These are phyloP conservation scores for Lepus americanus DNA, from an alignment of 2,113 vertebrate genomes.

Conservation along the genomic window DNA sequence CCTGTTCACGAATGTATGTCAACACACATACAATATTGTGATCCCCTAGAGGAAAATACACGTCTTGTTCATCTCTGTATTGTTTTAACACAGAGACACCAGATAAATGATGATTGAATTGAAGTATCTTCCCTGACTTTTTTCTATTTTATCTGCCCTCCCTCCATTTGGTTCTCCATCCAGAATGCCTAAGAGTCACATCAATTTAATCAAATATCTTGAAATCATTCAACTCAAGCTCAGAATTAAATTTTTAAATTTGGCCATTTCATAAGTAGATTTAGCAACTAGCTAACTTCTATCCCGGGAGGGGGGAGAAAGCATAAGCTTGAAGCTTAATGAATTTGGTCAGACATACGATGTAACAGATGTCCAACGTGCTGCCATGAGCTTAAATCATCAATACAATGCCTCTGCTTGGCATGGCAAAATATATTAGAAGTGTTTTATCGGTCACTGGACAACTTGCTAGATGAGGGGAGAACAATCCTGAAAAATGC, in stretches of 20 bases:
- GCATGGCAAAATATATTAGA: constrained; percentile 81
- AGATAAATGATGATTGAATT: not conserved
- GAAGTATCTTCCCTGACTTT: not conserved
- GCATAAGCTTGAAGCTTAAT: constrained; percentile 84
- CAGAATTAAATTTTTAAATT: constrained; percentile 84
- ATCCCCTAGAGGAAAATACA: not conserved
- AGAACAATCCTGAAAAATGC: constrained; percentile 82
- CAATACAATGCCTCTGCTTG: constrained; percentile 83
- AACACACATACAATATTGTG: not conserved
- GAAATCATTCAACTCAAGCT: constrained; percentile 86
- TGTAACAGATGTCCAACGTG: constrained; percentile 86
- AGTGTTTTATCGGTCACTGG: constrained; percentile 81
- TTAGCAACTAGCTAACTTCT: constrained; percentile 80
- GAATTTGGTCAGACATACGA: constrained; percentile 86
- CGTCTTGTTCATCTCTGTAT: not conserved
- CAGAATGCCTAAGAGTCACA: constrained; percentile 77
- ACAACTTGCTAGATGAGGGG: constrained; percentile 80
- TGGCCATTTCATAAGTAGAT: constrained; percentile 81
- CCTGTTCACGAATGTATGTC: not conserved
- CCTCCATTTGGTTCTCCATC: constrained; percentile 70
- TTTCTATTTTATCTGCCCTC: constrained; percentile 51
- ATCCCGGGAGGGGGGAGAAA: constrained; percentile 25
- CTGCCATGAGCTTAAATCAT: constrained; percentile 84
- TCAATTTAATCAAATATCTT: constrained; percentile 85
- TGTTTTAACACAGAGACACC: not conserved